A percentile compares a stretch with the other conserved stretches of the same genome.
These are phyloP conservation scores for Amyelois transitella DNA, from an alignment of 1,140 invertebrate genomes.

Conservation along the genomic window DNA sequence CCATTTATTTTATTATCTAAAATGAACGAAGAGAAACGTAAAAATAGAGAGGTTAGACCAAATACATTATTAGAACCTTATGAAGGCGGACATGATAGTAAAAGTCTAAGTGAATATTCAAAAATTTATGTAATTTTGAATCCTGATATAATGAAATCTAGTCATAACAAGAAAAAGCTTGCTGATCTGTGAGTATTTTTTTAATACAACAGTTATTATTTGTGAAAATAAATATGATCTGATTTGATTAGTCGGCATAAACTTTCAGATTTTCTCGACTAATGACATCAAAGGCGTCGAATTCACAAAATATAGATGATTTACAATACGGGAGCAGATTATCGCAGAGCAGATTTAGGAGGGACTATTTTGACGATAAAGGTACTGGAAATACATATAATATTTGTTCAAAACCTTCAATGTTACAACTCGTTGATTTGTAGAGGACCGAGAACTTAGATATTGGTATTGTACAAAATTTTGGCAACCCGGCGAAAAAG, in stretches of 20 bases:
- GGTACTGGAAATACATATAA: no score
- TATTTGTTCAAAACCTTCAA: no score
- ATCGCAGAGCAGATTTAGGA: no score
- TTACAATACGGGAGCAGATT: no score
- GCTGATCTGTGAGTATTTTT: constrained; percentile 30
- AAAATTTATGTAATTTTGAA: constrained; percentile 38
- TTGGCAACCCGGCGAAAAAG: no score
- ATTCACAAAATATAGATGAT: no score
- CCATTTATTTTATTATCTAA: neutral
- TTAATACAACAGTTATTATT: neutral
- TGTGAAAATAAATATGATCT: neutral
- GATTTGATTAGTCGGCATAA: neutral
- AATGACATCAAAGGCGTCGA: no score
- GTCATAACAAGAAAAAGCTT: constrained; percentile 22
- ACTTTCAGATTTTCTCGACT: neutral
- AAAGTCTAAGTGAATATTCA: constrained; percentile 24
- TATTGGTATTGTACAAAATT: no score
- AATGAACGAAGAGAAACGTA: neutral
- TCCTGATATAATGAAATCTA: constrained; percentile 29
- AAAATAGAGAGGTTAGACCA: neutral
- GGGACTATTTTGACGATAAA: no score
- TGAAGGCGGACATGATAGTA: neutral
- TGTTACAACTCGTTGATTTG: no score
- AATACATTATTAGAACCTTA: neutral
- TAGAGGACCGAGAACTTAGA: no score